Percentiles rank a stretch among this genome's conserved stretches.
Evolutionary conservation across 2,888 invertebrate species (phyloP).

Genomic region (Strigamia maritima): DNA sequence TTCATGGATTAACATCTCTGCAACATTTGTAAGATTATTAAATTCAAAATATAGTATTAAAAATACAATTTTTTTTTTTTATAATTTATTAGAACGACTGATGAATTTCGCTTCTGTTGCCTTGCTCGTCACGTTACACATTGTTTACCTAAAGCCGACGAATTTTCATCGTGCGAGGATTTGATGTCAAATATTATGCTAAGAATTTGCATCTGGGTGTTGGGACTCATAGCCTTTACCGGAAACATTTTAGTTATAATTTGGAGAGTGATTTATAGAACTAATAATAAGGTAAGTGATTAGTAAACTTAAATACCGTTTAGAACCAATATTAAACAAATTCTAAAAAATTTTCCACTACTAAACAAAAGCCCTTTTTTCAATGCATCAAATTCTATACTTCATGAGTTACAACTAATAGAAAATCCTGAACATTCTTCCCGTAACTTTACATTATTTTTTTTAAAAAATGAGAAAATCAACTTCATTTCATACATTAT

Average conservation of each 20-base stretch:
- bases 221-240: slow-evolving; percentile 51
- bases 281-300: slow-evolving; percentile 52
- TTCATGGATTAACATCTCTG: slow-evolving; percentile 47
- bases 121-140: slow-evolving; percentile 49
- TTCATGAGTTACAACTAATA: too few relatives aligned
- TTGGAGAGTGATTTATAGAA: slow-evolving; percentile 52
- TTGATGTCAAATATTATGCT: slow-evolving; percentile 53
- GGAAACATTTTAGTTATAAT: slow-evolving; percentile 53
- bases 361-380: too few relatives aligned
- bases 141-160: slow-evolving; percentile 51
- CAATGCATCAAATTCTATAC: too few relatives aligned
- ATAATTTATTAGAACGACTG: slow-evolving; percentile 49
- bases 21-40: slow-evolving; percentile 47
- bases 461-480: background rate
- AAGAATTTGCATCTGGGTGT: slow-evolving; percentile 52
- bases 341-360: too few relatives aligned
- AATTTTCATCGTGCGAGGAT: slow-evolving; percentile 54
- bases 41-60: background rate
- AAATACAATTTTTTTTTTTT: slow-evolving; percentile 7
- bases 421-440: too few relatives aligned
- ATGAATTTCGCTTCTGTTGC: slow-evolving; percentile 54
- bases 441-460: too few relatives aligned
- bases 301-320: too few relatives aligned
- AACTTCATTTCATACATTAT: background rate
- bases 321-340: too few relatives aligned